These are phyloP conservation scores for Prolemur simus DNA, from an alignment of 2,113 vertebrate species.

Conservation along the genomic window DNA sequence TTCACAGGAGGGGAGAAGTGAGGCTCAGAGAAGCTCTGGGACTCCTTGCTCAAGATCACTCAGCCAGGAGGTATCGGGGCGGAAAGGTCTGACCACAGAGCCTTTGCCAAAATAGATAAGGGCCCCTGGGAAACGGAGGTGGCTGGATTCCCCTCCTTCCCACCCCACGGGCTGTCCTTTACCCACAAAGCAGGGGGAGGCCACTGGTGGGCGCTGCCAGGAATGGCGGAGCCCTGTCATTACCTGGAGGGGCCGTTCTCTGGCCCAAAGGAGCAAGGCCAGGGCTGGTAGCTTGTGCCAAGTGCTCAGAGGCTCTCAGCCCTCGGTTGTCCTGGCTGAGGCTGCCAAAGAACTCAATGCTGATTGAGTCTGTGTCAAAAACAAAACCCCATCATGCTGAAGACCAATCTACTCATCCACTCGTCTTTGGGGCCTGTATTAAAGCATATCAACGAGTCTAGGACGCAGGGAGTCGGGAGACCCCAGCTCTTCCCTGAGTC, in stretches of 20 bases:
- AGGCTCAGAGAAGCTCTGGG: neutral
- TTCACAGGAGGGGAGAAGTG: neutral
- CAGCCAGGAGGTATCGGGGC: neutral
- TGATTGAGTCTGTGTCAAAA: neutral
- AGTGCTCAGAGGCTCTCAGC: neutral
- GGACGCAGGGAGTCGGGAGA: neutral
- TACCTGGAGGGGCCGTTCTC: neutral
- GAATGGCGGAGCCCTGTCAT: neutral
- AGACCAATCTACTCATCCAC: accelerated
- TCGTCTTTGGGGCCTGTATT: neutral
- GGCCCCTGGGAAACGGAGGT: neutral
- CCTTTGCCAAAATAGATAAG: constrained; percentile 49
- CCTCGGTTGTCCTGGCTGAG: neutral
- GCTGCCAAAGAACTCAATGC: neutral
- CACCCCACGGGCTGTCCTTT: neutral
- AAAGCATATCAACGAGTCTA: neutral
- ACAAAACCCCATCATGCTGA: neutral
- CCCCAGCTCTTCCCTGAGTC: neutral
- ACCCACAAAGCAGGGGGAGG: neutral
- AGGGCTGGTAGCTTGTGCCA: neutral
- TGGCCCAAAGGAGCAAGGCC: neutral
- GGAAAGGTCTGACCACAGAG: neutral
- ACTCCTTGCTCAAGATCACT: neutral
- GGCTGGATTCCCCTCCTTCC: constrained; percentile 7
- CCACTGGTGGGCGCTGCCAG: accelerated